Evolutionary conservation across 2,113 vertebrate genomes (phyloP).

Genomic region (Canis aureus): DNA sequence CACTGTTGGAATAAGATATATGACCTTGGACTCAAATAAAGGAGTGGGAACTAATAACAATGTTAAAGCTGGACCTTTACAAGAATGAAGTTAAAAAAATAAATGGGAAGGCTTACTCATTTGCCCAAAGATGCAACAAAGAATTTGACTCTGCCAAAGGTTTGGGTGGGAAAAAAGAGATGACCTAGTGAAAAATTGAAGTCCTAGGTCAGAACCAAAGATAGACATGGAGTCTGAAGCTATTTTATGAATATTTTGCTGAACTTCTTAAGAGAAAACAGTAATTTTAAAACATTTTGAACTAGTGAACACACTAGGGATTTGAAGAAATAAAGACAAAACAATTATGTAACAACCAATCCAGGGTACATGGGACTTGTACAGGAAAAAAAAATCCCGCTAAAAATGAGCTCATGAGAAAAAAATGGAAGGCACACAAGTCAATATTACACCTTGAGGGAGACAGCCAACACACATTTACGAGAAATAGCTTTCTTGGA

Average conservation of each 20-base stretch:
- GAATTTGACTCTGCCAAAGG: background rate
- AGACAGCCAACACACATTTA: background rate
- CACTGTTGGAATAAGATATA: background rate
- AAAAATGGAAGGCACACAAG: background rate
- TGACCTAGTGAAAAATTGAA: background rate
- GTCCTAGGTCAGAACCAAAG: background rate
- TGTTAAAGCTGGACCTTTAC: background rate
- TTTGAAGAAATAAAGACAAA: conserved; percentile 38
- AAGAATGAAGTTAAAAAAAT: background rate
- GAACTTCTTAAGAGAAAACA: background rate
- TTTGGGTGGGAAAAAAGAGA: background rate
- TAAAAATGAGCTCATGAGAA: conserved; percentile 46
- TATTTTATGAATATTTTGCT: conserved; percentile 16
- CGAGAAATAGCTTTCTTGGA: background rate
- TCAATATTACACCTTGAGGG: conserved; percentile 9
- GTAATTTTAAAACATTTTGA: background rate
- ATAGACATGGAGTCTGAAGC: background rate
- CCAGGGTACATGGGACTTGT: background rate
- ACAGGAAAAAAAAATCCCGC: background rate
- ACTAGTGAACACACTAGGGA: background rate
- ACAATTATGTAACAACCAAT: conserved; percentile 21
- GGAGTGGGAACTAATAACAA: background rate
- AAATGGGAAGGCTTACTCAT: background rate
- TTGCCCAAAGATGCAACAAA: background rate
- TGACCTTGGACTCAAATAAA: background rate